A percentile compares a stretch with the other conserved stretches of the same genome.
These are phyloP conservation scores for Ceraclea dissimilis DNA, from an alignment of 2,888 invertebrate genomes.

Conservation along the genomic window DNA sequence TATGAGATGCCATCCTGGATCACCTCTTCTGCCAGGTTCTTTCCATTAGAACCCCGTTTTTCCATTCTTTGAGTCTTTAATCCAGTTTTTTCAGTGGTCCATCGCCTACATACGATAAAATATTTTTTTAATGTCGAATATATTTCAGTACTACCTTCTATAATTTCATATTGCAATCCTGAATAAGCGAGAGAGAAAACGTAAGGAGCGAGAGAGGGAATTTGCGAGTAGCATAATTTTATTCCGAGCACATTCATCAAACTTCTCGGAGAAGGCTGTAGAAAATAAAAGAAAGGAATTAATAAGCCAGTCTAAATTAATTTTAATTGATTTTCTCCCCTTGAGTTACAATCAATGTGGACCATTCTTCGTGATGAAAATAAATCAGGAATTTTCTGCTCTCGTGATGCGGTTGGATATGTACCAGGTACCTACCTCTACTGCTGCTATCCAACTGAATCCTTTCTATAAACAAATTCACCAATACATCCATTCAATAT, in stretches of 20 bases:
- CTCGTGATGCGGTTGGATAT: conserved; percentile 13
- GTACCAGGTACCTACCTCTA: not conserved
- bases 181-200: too few relatives aligned
- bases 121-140: too few relatives aligned
- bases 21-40: too few relatives aligned
- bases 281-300: conserved; percentile 1
- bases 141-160: too few relatives aligned
- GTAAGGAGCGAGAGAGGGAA: too few relatives aligned
- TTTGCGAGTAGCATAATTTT: not conserved
- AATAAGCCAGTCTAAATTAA: not conserved
- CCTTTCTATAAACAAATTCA: conserved; percentile 21
- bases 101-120: too few relatives aligned
- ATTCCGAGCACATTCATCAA: not conserved
- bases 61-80: too few relatives aligned
- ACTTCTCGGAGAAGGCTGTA: not conserved
- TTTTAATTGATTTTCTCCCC: conserved; percentile 7
- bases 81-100: too few relatives aligned
- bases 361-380: conserved; percentile 9
- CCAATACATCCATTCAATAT: conserved; percentile 7
- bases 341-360: conserved; percentile 7
- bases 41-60: too few relatives aligned
- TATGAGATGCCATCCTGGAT: too few relatives aligned
- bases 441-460: conserved; percentile 15
- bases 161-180: too few relatives aligned
- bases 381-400: conserved; percentile 16